Base-by-base conservation (phyloP, 2,888 invertebrate species). In the Trachelus troglodyta region DNA sequence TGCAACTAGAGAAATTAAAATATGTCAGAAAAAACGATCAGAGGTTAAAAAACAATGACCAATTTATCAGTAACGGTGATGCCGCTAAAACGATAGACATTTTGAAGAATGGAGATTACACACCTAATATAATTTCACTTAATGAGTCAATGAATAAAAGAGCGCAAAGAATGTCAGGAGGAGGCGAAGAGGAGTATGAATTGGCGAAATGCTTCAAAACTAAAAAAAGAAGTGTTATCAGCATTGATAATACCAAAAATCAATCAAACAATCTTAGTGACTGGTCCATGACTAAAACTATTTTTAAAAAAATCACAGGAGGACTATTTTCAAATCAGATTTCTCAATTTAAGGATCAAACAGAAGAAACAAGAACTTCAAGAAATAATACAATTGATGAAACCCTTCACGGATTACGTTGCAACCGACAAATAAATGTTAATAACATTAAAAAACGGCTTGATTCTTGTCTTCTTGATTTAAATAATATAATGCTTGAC, bases 401-500 rank as follows among this genome's bases (percentile, higher is more conserved):
- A 56, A 56, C 56, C 1, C 56, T 56, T 56, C 56, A 56, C 9
- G 56, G 56, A 56, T 56, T 56, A 56, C 56, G 9, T 35, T 69
- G 35, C 76, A 33, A 31, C 35, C 23, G 9, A 56, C 56, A 56
- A 56, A 56, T 56, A 56, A 77, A 77, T 68, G 77, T 79, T 37
- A 79, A 77, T 37, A 34, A 34, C 11, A 77, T 83, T 12, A 80
- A 82, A 73, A 80, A 74, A 74, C 82, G 80, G 11, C 79, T 84
- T 71, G 80, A 79, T 69, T 40, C 80, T 23, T 84, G 83, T 76
- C 77, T 81, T 30, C 69, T 37, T 9, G 83, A 84, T 76, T 68
- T 87, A 34, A 86, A 87, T 33, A 82, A 69, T 35, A 84, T 88
- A 75, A 82, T 88, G 31, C 76, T 77, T 9, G 85, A 86, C 31